Evolutionary conservation across 2,888 invertebrate genomes (phyloP).

Genomic region (Lordiphosa fenestrarum): DNA sequence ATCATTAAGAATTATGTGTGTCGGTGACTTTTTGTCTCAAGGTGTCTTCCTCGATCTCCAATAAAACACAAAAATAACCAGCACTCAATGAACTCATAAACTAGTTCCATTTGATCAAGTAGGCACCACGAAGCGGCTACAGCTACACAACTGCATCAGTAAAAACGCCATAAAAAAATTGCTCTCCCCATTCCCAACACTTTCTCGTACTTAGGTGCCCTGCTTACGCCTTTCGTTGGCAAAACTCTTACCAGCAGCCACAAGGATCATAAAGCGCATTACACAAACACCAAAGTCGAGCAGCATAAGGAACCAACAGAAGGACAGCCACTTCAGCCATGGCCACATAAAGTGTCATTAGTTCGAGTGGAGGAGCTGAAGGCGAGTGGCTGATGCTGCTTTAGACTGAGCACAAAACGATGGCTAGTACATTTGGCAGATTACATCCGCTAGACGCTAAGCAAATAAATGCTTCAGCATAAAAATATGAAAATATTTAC

Average conservation of each 20-base stretch:
- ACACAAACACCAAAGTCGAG: slow-evolving; percentile 30
- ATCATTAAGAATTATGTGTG: no score
- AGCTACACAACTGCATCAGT: slow-evolving; percentile 16
- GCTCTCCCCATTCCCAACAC: no score
- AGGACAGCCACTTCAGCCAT: slow-evolving; percentile 41
- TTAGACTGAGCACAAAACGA: slow-evolving; percentile 14
- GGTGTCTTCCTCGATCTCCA: no score
- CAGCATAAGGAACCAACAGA: slow-evolving; percentile 15
- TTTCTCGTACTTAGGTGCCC: slow-evolving; percentile 20
- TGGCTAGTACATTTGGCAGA: slow-evolving; percentile 57
- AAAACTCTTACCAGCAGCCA: slow-evolving; percentile 22
- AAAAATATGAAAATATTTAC: slow-evolving; percentile 73
- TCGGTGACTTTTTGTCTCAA: no score
- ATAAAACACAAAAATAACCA: neutral
- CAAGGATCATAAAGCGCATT: slow-evolving; percentile 37
- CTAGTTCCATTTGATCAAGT: slow-evolving; percentile 38
- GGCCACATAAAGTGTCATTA: slow-evolving; percentile 75
- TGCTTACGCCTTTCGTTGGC: slow-evolving; percentile 40
- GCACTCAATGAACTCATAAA: slow-evolving; percentile 55
- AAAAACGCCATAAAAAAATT: no score
- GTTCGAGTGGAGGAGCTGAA: slow-evolving; percentile 54
- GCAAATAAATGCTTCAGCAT: slow-evolving; percentile 66
- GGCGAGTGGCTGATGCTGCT: slow-evolving; percentile 5
- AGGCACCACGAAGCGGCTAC: slow-evolving; percentile 20
- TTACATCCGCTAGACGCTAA: slow-evolving; percentile 48